Percentiles rank a stretch among this genome's conserved stretches.
These are phyloP conservation scores for Drosophila athabasca DNA, from an alignment of 1,140 invertebrate species.

Conservation along the genomic window DNA sequence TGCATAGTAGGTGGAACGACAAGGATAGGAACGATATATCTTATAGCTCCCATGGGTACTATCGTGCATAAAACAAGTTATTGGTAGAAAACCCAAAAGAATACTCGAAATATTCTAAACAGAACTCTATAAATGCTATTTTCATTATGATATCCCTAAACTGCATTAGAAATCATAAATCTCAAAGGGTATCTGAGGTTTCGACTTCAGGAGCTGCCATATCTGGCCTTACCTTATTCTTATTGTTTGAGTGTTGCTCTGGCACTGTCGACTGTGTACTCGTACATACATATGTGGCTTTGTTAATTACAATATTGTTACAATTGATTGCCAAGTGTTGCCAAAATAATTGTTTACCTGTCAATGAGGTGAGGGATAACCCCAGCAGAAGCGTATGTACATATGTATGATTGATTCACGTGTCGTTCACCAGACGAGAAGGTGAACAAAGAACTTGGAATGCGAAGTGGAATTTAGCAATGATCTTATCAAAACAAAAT, in stretches of 20 bases:
- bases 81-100: too few relatives aligned
- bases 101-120: too few relatives aligned
- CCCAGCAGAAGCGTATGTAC: background rate
- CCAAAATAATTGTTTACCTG: slow-evolving; percentile 61
- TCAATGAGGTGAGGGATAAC: slow-evolving; percentile 3
- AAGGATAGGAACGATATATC: too few relatives aligned
- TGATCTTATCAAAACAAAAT: slow-evolving; percentile 25
- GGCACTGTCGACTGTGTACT: background rate
- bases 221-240: slow-evolving; percentile 12
- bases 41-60: too few relatives aligned
- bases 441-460: slow-evolving; percentile 2
- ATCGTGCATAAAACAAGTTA: too few relatives aligned
- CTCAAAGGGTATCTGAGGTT: too few relatives aligned
- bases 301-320: slow-evolving; percentile 55
- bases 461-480: slow-evolving; percentile 29
- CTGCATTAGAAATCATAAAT: too few relatives aligned
- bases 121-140: too few relatives aligned
- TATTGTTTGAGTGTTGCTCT: slow-evolving; percentile 20
- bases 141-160: too few relatives aligned
- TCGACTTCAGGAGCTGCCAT: too few relatives aligned
- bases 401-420: slow-evolving; percentile 23
- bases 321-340: slow-evolving; percentile 55
- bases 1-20: too few relatives aligned
- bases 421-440: slow-evolving; percentile 22
- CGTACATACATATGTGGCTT: slow-evolving; percentile 4